These are phyloP conservation scores for Limnephilus auricula DNA, from an alignment of 2,888 invertebrate species.

Conservation along the genomic window DNA sequence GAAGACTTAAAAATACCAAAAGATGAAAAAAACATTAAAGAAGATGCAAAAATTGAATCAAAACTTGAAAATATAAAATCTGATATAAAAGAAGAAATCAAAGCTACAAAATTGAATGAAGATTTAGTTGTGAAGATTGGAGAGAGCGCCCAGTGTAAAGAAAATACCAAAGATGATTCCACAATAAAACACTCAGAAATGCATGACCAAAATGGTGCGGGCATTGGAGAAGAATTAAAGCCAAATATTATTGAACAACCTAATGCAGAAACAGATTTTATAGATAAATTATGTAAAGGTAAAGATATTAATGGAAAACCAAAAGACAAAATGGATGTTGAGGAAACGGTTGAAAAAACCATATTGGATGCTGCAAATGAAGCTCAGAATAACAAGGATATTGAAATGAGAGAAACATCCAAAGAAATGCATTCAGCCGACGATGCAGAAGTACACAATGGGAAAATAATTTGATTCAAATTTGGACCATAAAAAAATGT, in stretches of 20 bases:
- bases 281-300: too few relatives aligned
- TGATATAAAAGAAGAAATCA: not conserved
- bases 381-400: not conserved
- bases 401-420: constrained; percentile 2
- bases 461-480: not conserved
- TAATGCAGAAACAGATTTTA: not conserved
- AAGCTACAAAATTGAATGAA: constrained; percentile 9
- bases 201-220: not conserved
- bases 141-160: not conserved
- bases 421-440: not conserved
- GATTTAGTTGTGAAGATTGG: not conserved
- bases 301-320: not conserved
- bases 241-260: not conserved
- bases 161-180: not conserved
- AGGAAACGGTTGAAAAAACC: not conserved
- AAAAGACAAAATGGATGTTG: not conserved
- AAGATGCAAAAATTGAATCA: not conserved
- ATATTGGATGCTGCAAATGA: not conserved
- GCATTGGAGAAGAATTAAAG: not conserved
- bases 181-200: not conserved
- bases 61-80: not conserved
- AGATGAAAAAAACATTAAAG: not conserved
- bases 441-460: not conserved
- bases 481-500: not conserved
- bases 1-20: not conserved